Conservation (phyloP, 2,113 vertebrate genomes). For the Riparia riparia region DNA sequence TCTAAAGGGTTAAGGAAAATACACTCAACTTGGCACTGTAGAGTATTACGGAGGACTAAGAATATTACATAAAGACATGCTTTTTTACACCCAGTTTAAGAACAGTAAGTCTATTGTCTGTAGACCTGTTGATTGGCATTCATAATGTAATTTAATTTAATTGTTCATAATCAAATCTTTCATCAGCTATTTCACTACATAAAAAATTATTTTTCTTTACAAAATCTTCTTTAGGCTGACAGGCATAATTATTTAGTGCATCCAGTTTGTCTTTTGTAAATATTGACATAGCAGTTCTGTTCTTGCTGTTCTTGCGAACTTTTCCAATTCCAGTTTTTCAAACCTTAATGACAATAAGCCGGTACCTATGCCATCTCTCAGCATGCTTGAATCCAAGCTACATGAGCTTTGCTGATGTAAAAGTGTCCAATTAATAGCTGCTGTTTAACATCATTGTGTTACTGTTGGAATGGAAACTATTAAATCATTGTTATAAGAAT, state of each 20-base stretch:
- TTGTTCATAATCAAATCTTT: background rate
- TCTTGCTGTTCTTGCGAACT: background rate
- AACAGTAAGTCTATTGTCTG: background rate
- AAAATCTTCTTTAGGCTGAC: background rate
- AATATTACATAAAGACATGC: background rate
- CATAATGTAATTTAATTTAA: background rate
- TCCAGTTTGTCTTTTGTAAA: background rate
- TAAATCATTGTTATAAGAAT: background rate
- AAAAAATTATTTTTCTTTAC: conserved; percentile 4
- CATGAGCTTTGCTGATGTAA: background rate
- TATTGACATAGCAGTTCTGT: background rate
- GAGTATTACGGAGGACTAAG: background rate
- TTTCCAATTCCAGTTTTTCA: background rate
- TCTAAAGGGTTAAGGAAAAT: background rate
- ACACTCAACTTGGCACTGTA: background rate
- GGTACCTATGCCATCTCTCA: background rate
- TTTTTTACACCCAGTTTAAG: background rate
- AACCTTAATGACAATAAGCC: background rate
- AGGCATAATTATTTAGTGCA: background rate
- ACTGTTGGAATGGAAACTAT: conserved; percentile 25
- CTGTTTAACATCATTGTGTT: background rate
- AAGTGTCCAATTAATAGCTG: background rate
- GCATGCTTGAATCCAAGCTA: background rate
- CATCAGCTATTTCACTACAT: background rate
- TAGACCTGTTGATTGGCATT: conserved; percentile 2